Percentiles rank a stretch among this genome's conserved stretches.
Conservation (phyloP, 2,888 invertebrate species). For the Proisotoma minuta region DNA sequence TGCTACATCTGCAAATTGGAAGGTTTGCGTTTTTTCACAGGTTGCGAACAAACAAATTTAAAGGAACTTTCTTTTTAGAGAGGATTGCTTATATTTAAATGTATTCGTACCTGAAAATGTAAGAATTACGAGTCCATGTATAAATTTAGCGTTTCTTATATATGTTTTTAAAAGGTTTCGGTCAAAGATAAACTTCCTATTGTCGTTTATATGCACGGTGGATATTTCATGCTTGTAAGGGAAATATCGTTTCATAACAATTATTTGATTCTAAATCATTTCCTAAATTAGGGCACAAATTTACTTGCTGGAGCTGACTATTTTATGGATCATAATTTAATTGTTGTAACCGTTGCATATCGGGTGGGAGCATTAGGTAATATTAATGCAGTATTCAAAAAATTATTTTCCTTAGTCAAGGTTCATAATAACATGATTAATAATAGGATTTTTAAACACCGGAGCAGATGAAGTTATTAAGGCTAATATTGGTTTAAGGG, state of each 20-base stretch:
- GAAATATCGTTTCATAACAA: no score
- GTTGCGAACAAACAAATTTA: background rate
- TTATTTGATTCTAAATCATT: no score
- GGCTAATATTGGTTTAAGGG: background rate
- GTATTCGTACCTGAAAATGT: background rate
- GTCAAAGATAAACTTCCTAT: background rate
- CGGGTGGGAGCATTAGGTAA: background rate
- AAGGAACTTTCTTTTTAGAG: background rate
- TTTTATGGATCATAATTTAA: constrained; percentile 1
- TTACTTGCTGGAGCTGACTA: background rate
- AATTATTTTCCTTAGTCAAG: background rate
- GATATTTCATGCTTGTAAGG: background rate
- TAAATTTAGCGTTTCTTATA: no score
- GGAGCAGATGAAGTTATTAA: background rate
- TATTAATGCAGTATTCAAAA: background rate
- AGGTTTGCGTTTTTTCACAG: background rate
- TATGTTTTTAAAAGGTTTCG: no score
- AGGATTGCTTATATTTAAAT: background rate
- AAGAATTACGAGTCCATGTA: no score
- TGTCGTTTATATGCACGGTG: background rate
- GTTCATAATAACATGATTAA: background rate
- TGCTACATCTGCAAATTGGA: background rate
- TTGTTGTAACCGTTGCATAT: background rate
- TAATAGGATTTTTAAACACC: background rate
- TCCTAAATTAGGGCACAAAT: no score